Conservation (phyloP, 2,888 invertebrate genomes). For the Sicus ferrugineus region DNA sequence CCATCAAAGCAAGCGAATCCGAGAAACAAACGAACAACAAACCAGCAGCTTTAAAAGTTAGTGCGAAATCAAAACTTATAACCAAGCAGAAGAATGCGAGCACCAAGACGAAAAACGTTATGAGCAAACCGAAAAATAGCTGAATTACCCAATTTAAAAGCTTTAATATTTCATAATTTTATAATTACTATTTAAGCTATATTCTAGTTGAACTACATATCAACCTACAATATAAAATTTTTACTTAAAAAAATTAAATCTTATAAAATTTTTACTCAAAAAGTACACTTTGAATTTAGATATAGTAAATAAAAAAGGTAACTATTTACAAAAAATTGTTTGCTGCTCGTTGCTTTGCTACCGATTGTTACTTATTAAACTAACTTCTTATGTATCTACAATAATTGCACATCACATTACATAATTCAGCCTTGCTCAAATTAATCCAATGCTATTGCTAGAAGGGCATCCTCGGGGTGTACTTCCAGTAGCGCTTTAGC, state of each 20-base stretch:
- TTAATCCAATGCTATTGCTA: slow-evolving; percentile 72
- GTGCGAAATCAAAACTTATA: slow-evolving; percentile 33
- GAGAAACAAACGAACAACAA: slow-evolving; percentile 31
- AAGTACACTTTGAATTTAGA: slow-evolving; percentile 16
- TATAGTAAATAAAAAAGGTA: slow-evolving; percentile 7
- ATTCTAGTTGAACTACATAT: neutral
- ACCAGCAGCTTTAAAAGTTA: slow-evolving; percentile 35
- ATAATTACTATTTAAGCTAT: neutral
- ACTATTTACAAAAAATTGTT: slow-evolving; percentile 22
- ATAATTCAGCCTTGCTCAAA: slow-evolving; percentile 3
- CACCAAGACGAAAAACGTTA: slow-evolving; percentile 9
- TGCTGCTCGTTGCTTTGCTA: no score
- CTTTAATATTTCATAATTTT: neutral
- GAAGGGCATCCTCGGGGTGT: slow-evolving; percentile 84
- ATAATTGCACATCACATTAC: neutral
- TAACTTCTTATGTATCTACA: neutral
- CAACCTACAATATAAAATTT: neutral
- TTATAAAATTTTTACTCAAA: slow-evolving; percentile 2
- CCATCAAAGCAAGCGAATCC: neutral
- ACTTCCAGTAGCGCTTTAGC: slow-evolving; percentile 85
- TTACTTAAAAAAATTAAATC: slow-evolving; percentile 24
- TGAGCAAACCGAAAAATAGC: neutral
- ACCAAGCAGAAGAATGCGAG: slow-evolving; percentile 32
- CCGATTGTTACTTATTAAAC: slow-evolving; percentile 10
- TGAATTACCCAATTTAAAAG: neutral